Conservation (phyloP, 2,888 invertebrate genomes). For the Hemistola chrysoprasaria region DNA sequence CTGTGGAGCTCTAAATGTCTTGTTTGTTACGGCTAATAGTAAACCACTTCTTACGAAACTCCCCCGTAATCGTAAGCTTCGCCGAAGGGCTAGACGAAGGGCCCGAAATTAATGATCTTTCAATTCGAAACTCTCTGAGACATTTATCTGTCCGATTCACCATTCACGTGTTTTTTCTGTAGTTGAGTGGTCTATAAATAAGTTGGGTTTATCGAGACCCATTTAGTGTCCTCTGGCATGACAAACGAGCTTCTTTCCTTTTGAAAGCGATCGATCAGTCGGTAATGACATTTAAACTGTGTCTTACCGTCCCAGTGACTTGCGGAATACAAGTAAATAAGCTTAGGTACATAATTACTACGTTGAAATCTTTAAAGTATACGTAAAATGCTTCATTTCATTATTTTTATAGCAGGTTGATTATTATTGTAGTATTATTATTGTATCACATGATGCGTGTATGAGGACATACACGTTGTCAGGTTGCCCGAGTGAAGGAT, state of each 20-base stretch:
- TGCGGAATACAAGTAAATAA: slow-evolving; percentile 35
- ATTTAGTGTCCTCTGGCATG: slow-evolving; percentile 67
- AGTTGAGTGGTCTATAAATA: slow-evolving; percentile 64
- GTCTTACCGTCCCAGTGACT: slow-evolving; percentile 54
- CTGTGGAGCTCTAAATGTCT: too few species aligned
- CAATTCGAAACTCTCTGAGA: slow-evolving; percentile 56
- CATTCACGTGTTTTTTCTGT: slow-evolving; percentile 60
- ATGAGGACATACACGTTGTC: too few species aligned
- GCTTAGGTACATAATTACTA: too few species aligned
- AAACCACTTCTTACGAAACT: too few species aligned
- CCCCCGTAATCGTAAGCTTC: too few species aligned
- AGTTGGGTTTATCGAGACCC: slow-evolving; percentile 60
- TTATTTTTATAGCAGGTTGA: too few species aligned
- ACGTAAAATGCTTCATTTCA: too few species aligned
- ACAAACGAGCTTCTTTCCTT: slow-evolving; percentile 68
- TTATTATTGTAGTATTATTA: too few species aligned
- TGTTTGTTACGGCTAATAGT: too few species aligned
- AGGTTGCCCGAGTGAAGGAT: too few species aligned
- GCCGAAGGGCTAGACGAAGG: slow-evolving; percentile 22
- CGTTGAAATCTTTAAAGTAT: too few species aligned
- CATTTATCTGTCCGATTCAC: slow-evolving; percentile 61
- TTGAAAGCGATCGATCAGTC: slow-evolving; percentile 63
- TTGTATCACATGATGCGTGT: too few species aligned
- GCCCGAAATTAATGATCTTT: slow-evolving; percentile 65
- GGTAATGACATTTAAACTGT: slow-evolving; percentile 67